These are phyloP conservation scores for Chironex yamaguchii DNA, from an alignment of 30 jellyfish, hydroid and myxozoan genomes.

Conservation along the genomic window DNA sequence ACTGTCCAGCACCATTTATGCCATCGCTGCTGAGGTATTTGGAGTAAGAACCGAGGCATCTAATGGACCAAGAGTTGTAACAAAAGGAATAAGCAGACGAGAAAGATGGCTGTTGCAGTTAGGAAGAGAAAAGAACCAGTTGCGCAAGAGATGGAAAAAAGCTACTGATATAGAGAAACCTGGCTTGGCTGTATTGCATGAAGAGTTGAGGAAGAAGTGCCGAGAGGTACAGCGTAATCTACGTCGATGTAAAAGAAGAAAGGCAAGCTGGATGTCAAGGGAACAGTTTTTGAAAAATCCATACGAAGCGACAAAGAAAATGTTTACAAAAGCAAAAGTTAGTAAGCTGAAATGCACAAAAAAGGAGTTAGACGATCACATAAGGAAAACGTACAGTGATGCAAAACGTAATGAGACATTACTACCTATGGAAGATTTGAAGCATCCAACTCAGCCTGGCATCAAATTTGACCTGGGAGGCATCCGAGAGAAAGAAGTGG, in stretches of 20 bases:
- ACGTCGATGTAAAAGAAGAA: not conserved
- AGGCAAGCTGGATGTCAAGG: not conserved
- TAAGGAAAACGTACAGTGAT: conserved; percentile 2
- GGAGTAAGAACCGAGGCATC: not conserved
- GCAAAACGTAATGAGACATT: not conserved
- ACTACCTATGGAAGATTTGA: not conserved
- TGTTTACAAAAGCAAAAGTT: conserved; percentile 4
- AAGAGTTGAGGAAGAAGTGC: conserved; percentile 3
- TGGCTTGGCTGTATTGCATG: not conserved
- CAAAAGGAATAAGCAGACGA: conserved; percentile 4
- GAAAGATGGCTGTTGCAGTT: not conserved
- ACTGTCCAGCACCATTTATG: not conserved
- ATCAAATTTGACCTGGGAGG: not conserved
- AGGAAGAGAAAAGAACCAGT: not conserved
- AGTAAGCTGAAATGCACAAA: not conserved
- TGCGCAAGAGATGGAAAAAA: conserved; percentile 4
- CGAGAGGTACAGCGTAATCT: not conserved
- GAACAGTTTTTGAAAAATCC: not conserved
- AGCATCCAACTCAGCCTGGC: not conserved
- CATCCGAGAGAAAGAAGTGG: conserved; percentile 5
- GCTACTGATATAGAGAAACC: not conserved
- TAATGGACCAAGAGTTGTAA: not conserved
- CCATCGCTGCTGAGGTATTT: not conserved
- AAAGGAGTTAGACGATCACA: conserved; percentile 3
- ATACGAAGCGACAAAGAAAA: not conserved